Base-by-base conservation (phyloP, 2,113 vertebrate species). In the Phalacrocorax carbo region DNA sequence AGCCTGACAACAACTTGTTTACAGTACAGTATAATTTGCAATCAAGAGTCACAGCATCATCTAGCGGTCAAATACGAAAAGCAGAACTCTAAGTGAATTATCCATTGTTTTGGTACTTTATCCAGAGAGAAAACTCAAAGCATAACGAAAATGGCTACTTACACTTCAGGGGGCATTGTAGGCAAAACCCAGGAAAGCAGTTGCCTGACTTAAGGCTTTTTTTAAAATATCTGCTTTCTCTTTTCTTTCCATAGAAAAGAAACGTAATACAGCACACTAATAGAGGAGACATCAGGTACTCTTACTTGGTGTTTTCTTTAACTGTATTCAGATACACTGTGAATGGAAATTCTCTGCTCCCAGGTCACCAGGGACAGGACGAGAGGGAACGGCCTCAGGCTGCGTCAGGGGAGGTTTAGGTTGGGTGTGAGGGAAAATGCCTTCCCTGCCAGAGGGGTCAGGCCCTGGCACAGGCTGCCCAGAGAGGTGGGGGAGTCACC, bases 31-130 rank as follows among this genome's bases (percentile, higher is more conserved):
- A 62, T 55, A 7, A 30, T 38, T 64, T 75, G 34, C 65, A 88
- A n/a, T 60, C 61, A 79, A 70, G 88, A 82, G 57, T 57, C 57
- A 94, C 61, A 96, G 96, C 96, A 87, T 64, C 95, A 96, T 87
- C 96, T 95, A 94, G 96, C 49, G 96, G 94, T 82, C 60, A 60
- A 54, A 83, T 29, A 36, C 1, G 7, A 93, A 86, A 94, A 81
- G 6, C 14, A 92, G 42, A 42, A 27, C 46, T 85, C 11, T 49
- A 62, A 36, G 32, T 57, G 13, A 40, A 42, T 58, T 77, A 55
- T 15, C 20, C 20, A 11, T 54, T 20, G 14, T 4, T 88, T 78
- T 60, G 42, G 49, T 57, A 62, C 18, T 75, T 70, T 44, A 52
- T 52, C 77, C 29, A 71, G 32, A 73, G 13, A 93, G n/a, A 89